A percentile compares a stretch with the other conserved stretches of the same genome.
These are phyloP conservation scores for Platysteira castanea DNA, from an alignment of 2,113 vertebrate genomes.

Conservation along the genomic window DNA sequence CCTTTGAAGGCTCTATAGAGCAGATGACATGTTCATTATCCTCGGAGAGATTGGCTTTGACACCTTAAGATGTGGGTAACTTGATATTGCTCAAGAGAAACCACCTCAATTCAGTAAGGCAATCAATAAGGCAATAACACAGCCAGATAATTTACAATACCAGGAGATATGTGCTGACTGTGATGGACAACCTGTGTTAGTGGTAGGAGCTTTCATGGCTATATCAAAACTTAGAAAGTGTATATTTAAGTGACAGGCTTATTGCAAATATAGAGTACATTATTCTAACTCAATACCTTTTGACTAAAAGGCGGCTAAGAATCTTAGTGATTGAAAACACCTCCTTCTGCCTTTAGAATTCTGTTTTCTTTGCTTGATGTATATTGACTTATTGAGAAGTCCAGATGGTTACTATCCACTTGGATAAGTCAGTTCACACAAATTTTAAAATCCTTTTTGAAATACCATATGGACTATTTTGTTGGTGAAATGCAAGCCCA, in stretches of 20 bases:
- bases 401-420: constrained; percentile 20
- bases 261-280: background rate
- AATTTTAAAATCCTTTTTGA: constrained; percentile 27
- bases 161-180: background rate
- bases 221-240: background rate
- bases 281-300: background rate
- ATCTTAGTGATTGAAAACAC: background rate
- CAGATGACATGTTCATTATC: background rate
- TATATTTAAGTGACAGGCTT: background rate
- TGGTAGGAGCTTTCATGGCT: background rate
- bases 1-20: background rate
- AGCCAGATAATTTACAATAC: background rate
- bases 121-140: background rate
- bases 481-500: background rate
- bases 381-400: constrained; percentile 33
- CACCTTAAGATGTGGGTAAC: background rate
- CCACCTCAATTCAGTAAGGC: background rate
- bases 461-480: constrained; percentile 1
- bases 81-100: background rate
- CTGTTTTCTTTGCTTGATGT: background rate
- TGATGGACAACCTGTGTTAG: background rate
- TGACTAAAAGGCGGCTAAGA: background rate
- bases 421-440: background rate
- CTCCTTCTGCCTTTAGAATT: background rate
- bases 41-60: background rate